A percentile compares a stretch with the other conserved stretches of the same genome.
Conservation (phyloP, 35 echinoderm and acorn worm species). For the Anneissia japonica region DNA sequence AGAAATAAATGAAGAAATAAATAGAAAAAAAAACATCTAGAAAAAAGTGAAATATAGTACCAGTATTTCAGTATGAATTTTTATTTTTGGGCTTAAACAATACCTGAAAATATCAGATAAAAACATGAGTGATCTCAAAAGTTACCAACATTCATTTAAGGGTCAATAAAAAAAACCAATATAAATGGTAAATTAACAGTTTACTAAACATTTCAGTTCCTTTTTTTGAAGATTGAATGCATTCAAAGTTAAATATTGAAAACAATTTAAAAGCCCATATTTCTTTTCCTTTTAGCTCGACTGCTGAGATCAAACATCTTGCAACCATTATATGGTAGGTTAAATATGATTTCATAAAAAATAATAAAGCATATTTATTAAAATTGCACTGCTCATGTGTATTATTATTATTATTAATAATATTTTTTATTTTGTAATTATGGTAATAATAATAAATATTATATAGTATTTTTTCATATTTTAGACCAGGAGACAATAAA, state of each 20-base stretch:
- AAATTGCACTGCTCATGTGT: background rate
- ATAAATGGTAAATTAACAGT: no score
- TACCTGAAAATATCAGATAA: no score
- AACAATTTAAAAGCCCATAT: slow-evolving; percentile 5
- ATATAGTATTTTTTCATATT: background rate
- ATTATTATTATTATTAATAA: background rate
- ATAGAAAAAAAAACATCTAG: no score
- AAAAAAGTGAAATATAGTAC: no score
- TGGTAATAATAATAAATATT: background rate
- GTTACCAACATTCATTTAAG: no score
- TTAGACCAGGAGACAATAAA: slow-evolving; percentile 87
- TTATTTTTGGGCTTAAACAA: no score
- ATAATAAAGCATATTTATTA: no score
- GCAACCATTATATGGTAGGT: slow-evolving; percentile 83
- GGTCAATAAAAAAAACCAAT: no score
- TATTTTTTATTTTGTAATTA: background rate
- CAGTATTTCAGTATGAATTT: no score
- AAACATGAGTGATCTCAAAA: no score
- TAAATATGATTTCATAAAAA: no score
- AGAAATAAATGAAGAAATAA: no score
- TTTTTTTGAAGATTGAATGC: slow-evolving; percentile 1
- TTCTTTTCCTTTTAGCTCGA: slow-evolving; percentile 53
- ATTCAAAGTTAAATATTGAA: background rate
- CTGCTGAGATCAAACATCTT: slow-evolving; percentile 87
- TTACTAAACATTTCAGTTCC: background rate